phyloP scores from a whole-genome alignment of 2,113 vertebrate species.

The Dicentrarchus labrax region DNA sequence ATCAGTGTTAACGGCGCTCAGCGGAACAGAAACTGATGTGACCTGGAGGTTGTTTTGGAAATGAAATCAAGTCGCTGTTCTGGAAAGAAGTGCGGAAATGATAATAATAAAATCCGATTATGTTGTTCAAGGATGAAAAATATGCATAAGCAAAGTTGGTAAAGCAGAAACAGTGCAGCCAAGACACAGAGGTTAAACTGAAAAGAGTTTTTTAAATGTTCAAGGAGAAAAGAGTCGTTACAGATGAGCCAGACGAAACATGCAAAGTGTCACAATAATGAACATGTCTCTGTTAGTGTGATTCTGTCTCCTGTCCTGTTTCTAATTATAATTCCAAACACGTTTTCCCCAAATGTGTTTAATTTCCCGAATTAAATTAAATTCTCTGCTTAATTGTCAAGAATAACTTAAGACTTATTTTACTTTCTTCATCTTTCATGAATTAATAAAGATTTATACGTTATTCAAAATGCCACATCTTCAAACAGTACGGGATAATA shows the following conservation, averaged over 20 bases:
- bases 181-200: not conserved
- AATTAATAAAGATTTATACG: no score
- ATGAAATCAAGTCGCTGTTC: constrained; percentile 46
- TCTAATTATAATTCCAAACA: not conserved
- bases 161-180: not conserved
- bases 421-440: no score
- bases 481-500: no score
- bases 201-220: not conserved
- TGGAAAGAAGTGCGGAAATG: constrained; percentile 27
- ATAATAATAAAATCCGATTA: constrained; percentile 41
- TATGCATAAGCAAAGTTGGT: not conserved
- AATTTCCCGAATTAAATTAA: not conserved
- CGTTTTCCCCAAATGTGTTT: not conserved
- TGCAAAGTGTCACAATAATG: constrained; percentile 5
- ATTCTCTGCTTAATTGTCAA: no score
- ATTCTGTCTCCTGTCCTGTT: not conserved
- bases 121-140: constrained; percentile 24
- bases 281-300: not conserved
- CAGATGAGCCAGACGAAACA: not conserved
- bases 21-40: not conserved
- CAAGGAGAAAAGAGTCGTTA: not conserved
- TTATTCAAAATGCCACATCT: no score
- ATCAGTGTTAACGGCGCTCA: not conserved
- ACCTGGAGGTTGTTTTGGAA: constrained; percentile 43
- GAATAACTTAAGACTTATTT: no score